Conservation (phyloP, 2,113 vertebrate genomes). For the Tetrao urogallus region DNA sequence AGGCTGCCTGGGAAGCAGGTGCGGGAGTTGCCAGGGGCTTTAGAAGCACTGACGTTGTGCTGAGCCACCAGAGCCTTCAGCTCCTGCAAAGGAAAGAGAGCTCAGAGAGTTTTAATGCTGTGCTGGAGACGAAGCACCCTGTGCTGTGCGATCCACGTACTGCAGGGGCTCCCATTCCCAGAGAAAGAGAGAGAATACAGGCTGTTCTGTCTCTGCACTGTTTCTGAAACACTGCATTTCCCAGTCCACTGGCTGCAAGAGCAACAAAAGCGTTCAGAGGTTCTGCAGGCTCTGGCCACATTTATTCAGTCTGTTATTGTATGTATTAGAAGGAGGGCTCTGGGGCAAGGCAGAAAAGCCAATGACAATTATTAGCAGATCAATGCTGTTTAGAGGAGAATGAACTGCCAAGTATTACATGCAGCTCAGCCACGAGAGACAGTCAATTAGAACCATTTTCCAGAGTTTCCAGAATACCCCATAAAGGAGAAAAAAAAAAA, state of each 20-base stretch:
- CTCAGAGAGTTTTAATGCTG: background rate
- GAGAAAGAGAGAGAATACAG: background rate
- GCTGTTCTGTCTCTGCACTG: rapidly evolving
- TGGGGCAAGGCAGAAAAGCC: constrained; percentile 25
- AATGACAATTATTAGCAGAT: constrained; percentile 48
- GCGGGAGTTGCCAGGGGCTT: constrained; percentile 54
- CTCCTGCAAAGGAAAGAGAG: constrained; percentile 79
- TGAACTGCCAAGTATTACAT: constrained; percentile 23
- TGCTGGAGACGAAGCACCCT: background rate
- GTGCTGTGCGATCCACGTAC: background rate
- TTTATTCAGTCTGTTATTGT: background rate
- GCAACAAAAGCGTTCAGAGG: background rate
- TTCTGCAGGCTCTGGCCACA: background rate
- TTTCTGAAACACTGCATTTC: background rate
- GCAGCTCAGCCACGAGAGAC: constrained; percentile 39
- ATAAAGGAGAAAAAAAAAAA: background rate
- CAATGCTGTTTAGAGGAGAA: constrained; percentile 42
- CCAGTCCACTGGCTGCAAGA: background rate
- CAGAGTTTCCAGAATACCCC: constrained; percentile 39
- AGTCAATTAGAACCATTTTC: constrained; percentile 59
- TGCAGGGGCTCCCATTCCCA: background rate
- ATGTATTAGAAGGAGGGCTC: background rate
- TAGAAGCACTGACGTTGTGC: constrained; percentile 44
- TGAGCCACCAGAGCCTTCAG: constrained; percentile 83
- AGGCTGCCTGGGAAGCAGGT: background rate